Percentiles rank a stretch among this genome's conserved stretches.
Conservation (phyloP, 2,113 vertebrate species). For the Phaethornis superciliosus region DNA sequence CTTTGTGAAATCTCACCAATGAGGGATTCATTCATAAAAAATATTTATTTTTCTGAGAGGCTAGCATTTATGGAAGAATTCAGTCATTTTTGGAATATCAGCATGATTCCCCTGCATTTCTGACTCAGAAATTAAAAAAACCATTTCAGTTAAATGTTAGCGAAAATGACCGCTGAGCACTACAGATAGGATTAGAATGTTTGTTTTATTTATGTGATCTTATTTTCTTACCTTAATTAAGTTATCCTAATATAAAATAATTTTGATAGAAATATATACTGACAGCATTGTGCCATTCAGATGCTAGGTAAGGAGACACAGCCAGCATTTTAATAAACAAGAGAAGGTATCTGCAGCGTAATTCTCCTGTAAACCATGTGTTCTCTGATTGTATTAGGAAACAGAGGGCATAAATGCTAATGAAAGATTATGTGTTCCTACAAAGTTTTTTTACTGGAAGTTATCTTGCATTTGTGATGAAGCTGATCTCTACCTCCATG, state of each 20-base stretch:
- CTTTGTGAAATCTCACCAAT: background rate
- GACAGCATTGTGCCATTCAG: background rate
- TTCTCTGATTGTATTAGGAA: background rate
- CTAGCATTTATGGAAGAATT: background rate
- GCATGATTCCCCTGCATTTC: background rate
- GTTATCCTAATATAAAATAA: background rate
- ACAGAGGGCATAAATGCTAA: slow-evolving; percentile 16
- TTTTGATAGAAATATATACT: background rate
- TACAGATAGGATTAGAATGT: background rate
- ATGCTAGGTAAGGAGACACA: background rate
- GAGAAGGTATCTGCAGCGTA: background rate
- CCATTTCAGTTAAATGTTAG: background rate
- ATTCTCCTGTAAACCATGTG: background rate
- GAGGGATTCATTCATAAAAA: slow-evolving; percentile 8
- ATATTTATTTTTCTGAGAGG: background rate
- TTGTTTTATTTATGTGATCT: background rate
- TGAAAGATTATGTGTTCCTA: slow-evolving; percentile 39
- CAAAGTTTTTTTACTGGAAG: background rate
- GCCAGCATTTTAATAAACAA: background rate
- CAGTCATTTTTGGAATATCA: background rate
- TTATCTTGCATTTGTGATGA: background rate
- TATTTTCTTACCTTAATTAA: background rate
- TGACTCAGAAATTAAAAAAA: background rate
- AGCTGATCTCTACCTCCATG: background rate
- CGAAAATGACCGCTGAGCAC: background rate